A percentile compares a stretch with the other conserved stretches of the same genome.
These are phyloP conservation scores for Tenthredo distinguenda DNA, from an alignment of 2,888 invertebrate genomes.

Conservation along the genomic window DNA sequence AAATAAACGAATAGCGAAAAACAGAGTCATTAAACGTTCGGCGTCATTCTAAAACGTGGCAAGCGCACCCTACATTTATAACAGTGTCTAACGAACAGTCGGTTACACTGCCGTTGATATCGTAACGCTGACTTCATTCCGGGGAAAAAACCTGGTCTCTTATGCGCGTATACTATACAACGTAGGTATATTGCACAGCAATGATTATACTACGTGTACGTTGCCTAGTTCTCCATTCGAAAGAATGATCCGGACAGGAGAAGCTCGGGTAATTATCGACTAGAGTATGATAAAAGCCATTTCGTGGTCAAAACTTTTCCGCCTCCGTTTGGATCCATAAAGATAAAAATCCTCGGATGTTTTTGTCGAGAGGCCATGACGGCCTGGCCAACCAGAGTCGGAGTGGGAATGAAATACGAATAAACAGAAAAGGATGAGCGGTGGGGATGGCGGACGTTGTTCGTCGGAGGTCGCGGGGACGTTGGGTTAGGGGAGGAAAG, in stretches of 20 bases:
- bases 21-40: conserved; percentile 5
- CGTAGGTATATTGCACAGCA: neutral
- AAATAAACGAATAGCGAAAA: conserved; percentile 22
- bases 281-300: conserved; percentile 28
- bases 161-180: neutral
- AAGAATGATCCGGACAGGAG: conserved; percentile 32
- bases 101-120: neutral
- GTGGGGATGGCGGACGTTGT: conserved; percentile 44
- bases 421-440: conserved; percentile 52
- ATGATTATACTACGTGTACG: neutral
- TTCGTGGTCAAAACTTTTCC: conserved; percentile 57
- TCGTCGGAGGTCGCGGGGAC: conserved; percentile 52
- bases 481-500: conserved; percentile 27
- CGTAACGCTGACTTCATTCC: neutral
- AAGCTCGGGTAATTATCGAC: conserved; percentile 35
- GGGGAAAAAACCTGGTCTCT: neutral
- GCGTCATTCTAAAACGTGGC: neutral
- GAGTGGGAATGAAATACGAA: conserved; percentile 56
- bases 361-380: conserved; percentile 68
- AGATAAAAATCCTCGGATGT: conserved; percentile 71
- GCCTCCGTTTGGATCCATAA: conserved; percentile 68
- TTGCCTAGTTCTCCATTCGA: neutral
- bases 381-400: conserved; percentile 60
- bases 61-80: neutral
- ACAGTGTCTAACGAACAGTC: neutral